phyloP scores from a whole-genome alignment of 2,113 vertebrate species.

The Plecotus auritus region DNA sequence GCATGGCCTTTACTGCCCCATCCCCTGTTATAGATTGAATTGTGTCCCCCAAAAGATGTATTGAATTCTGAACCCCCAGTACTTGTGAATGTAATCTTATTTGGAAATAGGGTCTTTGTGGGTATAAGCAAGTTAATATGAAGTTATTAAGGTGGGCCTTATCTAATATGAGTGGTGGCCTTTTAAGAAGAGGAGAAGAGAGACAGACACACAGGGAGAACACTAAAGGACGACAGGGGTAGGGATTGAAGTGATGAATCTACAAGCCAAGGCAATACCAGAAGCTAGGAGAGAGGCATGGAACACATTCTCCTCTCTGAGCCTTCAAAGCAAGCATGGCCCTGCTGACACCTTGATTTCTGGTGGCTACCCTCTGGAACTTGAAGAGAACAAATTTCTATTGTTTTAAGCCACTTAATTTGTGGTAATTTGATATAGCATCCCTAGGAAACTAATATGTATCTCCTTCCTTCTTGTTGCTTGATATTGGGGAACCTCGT shows the following conservation, averaged over 20 bases:
- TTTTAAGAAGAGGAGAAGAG: neutral
- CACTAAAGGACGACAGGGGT: neutral
- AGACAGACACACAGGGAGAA: neutral
- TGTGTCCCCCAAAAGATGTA: neutral
- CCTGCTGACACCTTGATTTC: neutral
- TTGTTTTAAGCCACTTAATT: neutral
- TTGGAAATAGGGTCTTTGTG: neutral
- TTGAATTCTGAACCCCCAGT: neutral
- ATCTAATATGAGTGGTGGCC: neutral
- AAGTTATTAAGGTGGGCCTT: neutral
- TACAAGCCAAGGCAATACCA: neutral
- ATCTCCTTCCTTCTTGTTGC: neutral
- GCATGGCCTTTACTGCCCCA: neutral
- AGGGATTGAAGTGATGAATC: neutral
- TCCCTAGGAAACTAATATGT: neutral
- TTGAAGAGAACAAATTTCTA: neutral
- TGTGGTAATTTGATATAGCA: neutral
- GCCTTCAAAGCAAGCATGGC: neutral
- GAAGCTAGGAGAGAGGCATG: neutral
- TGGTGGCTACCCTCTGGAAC: neutral
- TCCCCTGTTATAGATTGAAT: neutral
- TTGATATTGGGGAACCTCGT: neutral
- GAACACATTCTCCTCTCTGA: neutral
- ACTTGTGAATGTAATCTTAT: neutral
- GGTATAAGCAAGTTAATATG: neutral